Evolutionary conservation across 2,113 vertebrate species (phyloP).

Genomic region (Alosa alosa): DNA sequence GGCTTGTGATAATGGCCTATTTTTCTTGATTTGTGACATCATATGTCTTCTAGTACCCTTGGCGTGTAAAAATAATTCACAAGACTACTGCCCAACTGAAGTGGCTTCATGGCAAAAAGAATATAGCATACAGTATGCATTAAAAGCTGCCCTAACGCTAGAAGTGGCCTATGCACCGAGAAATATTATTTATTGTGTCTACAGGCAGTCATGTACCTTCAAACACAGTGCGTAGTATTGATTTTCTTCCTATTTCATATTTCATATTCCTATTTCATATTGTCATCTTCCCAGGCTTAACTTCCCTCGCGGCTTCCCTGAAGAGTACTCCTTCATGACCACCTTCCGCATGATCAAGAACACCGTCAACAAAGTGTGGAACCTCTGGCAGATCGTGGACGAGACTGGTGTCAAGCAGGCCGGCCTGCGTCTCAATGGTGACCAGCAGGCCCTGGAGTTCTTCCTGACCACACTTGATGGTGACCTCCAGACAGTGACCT

Average conservation of each 20-base stretch:
- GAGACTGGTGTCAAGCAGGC: slow-evolving; percentile 73
- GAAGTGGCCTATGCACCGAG: neutral
- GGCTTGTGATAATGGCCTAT: neutral
- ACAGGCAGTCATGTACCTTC: neutral
- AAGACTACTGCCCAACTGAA: too few relatives aligned
- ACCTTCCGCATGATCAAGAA: slow-evolving; percentile 81
- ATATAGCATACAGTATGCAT: too few relatives aligned
- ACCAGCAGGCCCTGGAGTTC: slow-evolving; percentile 77
- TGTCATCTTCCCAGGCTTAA: slow-evolving; percentile 61
- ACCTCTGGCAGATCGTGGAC: slow-evolving; percentile 77
- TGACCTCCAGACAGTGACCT: slow-evolving; percentile 73
- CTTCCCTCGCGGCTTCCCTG: slow-evolving; percentile 76
- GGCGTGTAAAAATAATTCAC: too few relatives aligned
- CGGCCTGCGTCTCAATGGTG: slow-evolving; percentile 74
- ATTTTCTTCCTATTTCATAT: neutral
- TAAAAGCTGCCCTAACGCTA: neutral
- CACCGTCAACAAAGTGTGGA: slow-evolving; percentile 77
- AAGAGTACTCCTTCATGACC: slow-evolving; percentile 78
- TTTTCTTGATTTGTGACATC: neutral
- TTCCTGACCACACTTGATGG: slow-evolving; percentile 74
- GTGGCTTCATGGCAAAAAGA: too few relatives aligned
- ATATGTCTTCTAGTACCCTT: neutral
- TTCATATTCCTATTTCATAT: neutral
- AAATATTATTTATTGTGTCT: neutral
- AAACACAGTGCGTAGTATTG: neutral